Evolutionary conservation across 1,140 invertebrate genomes (phyloP).

Genomic region (Drosophila ercepeae): DNA sequence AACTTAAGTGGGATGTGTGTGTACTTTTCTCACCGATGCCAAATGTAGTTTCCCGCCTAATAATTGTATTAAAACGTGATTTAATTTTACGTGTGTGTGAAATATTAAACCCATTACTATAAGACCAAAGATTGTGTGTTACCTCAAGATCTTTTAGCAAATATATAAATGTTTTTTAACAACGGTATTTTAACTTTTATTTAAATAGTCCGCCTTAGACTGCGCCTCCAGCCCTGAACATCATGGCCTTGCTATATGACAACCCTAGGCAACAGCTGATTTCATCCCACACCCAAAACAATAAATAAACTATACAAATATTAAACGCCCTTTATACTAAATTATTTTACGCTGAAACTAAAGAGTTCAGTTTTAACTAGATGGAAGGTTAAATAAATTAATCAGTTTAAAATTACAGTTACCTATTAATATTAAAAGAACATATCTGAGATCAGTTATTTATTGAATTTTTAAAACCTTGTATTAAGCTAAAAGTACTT

Average conservation of each 20-base stretch:
- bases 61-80: constrained; percentile 72
- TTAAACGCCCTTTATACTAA: neutral
- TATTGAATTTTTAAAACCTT: neutral
- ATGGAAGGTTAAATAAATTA: neutral
- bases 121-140: constrained; percentile 70
- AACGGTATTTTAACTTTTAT: neutral
- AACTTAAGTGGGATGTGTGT: too few relatives aligned
- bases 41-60: constrained; percentile 20
- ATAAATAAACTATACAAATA: neutral
- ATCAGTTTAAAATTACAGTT: neutral
- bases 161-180: constrained; percentile 45
- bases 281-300: constrained; percentile 2
- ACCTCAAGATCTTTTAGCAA: constrained; percentile 40
- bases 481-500: neutral
- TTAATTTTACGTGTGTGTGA: constrained; percentile 46
- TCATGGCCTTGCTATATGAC: neutral
- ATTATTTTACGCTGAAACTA: neutral
- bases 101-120: constrained; percentile 31
- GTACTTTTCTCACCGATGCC: constrained; percentile 4
- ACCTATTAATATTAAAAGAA: neutral
- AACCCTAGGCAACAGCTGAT: constrained; percentile 33
- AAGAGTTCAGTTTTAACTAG: neutral
- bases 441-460: too few relatives aligned
- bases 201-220: constrained; percentile 3
- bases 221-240: constrained; percentile 4